Conservation (phyloP, 2,797 vertebrate species). For the Tokudaia tokunoshimensis region DNA sequence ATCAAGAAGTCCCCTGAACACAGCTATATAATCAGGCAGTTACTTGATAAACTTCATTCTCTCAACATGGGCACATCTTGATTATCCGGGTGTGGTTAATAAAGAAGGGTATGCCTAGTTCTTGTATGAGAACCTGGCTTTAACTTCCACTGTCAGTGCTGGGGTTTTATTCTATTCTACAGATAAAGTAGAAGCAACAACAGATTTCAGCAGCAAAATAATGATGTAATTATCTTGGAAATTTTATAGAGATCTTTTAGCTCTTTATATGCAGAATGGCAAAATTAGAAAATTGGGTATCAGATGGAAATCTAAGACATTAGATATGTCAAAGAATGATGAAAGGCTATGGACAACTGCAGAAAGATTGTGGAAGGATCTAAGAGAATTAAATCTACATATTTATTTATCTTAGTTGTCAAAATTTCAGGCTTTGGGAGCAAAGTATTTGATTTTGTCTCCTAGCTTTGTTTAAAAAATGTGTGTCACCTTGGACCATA, state of each 20-base stretch:
- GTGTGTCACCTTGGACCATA: slow-evolving; percentile 5
- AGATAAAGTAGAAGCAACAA: not conserved
- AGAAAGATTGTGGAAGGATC: not conserved
- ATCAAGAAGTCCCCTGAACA: not conserved
- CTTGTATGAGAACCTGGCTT: not conserved
- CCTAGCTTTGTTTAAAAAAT: not conserved
- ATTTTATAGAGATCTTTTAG: not conserved
- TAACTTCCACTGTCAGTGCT: not conserved
- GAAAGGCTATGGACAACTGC: not conserved
- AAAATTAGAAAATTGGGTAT: not conserved
- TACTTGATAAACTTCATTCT: rapidly evolving
- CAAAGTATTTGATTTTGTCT: not conserved
- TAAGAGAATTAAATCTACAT: not conserved
- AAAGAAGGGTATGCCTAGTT: not conserved
- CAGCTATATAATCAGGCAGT: rapidly evolving
- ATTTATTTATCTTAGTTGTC: slow-evolving; percentile 3
- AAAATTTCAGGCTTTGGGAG: not conserved
- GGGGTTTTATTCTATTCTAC: not conserved
- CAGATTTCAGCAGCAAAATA: not conserved
- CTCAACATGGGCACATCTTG: not conserved
- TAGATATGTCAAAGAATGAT: not conserved
- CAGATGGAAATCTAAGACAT: not conserved
- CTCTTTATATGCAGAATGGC: not conserved
- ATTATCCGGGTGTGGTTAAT: not conserved
- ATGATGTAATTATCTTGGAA: not conserved